A percentile compares a stretch with the other conserved stretches of the same genome.
Evolutionary conservation across 2,113 vertebrate genomes (phyloP).

Genomic region (Scopus umbretta): DNA sequence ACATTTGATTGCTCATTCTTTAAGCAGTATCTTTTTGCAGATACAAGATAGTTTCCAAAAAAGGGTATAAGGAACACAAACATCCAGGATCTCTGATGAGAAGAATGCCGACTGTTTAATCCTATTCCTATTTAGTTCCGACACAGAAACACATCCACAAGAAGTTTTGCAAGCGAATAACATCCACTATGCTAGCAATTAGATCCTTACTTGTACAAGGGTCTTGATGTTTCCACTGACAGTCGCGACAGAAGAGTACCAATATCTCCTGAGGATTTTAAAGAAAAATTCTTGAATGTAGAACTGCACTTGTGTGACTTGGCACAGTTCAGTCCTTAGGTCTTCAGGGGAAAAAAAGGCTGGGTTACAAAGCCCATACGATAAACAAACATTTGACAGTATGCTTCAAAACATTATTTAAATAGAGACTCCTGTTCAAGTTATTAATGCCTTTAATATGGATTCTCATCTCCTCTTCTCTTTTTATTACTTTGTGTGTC

Average conservation of each 20-base stretch:
- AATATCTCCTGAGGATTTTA: not conserved
- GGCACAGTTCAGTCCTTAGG: not conserved
- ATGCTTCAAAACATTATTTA: conserved; percentile 12
- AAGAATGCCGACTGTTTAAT: not conserved
- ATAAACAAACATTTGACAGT: not conserved
- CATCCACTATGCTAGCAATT: not conserved
- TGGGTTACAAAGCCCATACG: not conserved
- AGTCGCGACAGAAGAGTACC: not conserved
- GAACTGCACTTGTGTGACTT: not conserved
- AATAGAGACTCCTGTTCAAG: conserved; percentile 6
- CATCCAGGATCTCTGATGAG: not conserved
- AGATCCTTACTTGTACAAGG: not conserved
- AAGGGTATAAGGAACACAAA: not conserved
- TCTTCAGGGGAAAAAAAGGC: not conserved
- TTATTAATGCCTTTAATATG: conserved; percentile 68
- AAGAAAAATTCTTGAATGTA: not conserved
- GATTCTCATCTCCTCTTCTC: not conserved
- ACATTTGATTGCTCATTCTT: not conserved
- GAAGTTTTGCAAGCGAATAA: not conserved
- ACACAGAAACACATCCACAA: not conserved
- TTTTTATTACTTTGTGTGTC: conserved; percentile 52
- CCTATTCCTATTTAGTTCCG: not conserved
- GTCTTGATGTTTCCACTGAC: not conserved
- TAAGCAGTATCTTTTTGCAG: not conserved
- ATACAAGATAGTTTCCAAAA: not conserved